Evolutionary conservation across 2,113 vertebrate genomes (phyloP), one percentile per base, ranked within the genome.

Genomic region (Anser cygnoides): DNA sequence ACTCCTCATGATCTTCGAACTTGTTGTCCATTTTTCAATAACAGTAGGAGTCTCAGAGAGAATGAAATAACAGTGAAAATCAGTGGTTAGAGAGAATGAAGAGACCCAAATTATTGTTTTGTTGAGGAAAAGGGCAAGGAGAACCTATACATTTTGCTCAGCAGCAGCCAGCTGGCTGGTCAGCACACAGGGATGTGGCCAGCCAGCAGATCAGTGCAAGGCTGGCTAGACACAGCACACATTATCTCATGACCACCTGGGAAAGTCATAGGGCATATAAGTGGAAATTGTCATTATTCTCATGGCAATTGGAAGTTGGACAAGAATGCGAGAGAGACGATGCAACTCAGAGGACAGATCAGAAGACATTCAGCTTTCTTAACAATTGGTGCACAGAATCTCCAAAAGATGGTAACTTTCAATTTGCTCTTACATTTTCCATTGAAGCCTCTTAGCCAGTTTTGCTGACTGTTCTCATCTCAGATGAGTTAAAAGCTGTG

Each of bases 211-310:
- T 29, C 18, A 54, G 70, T 28, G 41, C 65, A 77, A 66, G 50
- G 46, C 80, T 55, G 41, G 31, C 37, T 50, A 55, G 89, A 65
- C 89, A 78, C 55, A 77, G 31, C 1, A 15, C 76, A 50, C 8
- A 1, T 37, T 54, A 49, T 26, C 65, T 86, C 65, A 50, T 88
- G 68, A 22, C 46, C 65, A 86, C 33, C 50, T 52, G 35, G 13
- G 61, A 18, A 79, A 83, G 44, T 21, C 5, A 3, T 29, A 77
- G 46, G 84, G 15, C 49, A 11, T 14, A 0, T 25, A 78, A 78
- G 61, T 7, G 90, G 39, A 84, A 91, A 92, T 65, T 72, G 10
- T 66, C 89, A 91, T 87, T 89, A 43, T 41, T 92, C 77, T 82
- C 20, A 57, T 81, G 65, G 61, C 62, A 86, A 28, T 9, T 94